phyloP scores from a whole-genome alignment of 2,113 vertebrate species.

The Phoxinus phoxinus region DNA sequence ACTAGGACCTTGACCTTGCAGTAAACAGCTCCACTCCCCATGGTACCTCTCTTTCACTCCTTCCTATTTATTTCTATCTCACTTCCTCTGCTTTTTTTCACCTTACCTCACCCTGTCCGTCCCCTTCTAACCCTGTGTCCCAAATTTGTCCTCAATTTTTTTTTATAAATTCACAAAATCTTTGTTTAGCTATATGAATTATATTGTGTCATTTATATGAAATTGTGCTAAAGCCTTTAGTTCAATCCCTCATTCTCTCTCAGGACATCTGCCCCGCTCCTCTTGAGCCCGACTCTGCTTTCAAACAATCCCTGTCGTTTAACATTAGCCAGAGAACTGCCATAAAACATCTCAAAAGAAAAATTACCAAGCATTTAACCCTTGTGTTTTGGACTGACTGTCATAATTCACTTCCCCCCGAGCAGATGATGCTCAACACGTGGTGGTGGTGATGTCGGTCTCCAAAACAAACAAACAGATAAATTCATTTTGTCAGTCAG shows the following conservation, averaged over 20 bases:
- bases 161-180: not conserved
- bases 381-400: conserved; percentile 52
- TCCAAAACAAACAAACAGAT: conserved; percentile 66
- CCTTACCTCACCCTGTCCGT: not conserved
- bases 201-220: not conserved
- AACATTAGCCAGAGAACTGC: conserved; percentile 61
- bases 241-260: conserved; percentile 36
- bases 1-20: conserved; percentile 77
- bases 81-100: conserved; percentile 21
- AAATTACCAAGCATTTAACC: conserved; percentile 59
- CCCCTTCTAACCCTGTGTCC: not conserved
- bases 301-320: conserved; percentile 55
- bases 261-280: conserved; percentile 34
- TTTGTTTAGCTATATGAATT: conserved; percentile 8
- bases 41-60: conserved; percentile 62
- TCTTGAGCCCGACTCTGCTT: conserved; percentile 47
- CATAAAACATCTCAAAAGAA: conserved; percentile 56
- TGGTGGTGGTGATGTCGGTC: conserved; percentile 48
- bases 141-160: not conserved
- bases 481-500: conserved; percentile 62
- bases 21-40: conserved; percentile 76
- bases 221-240: conserved; percentile 18
- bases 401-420: conserved; percentile 56
- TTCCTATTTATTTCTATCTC: conserved; percentile 25
- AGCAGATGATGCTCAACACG: conserved; percentile 52